Evolutionary conservation across 2,888 invertebrate species (phyloP), one percentile per base, ranked within the genome.

Genomic region (Morpho achilles): DNA sequence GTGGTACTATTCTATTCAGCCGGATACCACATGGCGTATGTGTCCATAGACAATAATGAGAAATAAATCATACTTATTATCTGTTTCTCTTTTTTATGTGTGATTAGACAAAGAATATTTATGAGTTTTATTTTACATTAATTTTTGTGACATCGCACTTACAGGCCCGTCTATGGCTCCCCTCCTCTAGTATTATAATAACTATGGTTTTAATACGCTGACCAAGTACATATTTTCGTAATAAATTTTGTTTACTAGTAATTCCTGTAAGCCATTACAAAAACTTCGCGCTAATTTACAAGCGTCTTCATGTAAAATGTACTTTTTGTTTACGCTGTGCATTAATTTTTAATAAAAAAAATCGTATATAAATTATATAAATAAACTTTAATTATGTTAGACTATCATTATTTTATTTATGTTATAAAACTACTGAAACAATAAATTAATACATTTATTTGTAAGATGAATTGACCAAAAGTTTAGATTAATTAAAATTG

Each of bases 381-480:
- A 32, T 23, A 22, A 9, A 23, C 16, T 41, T 10, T 50, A 23
- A 45, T 46, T 39, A 53, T 40, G 45, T 54, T n/a, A 54, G 42
- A 48, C 47, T 54, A 54, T 32, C 9, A 47, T 42, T 4, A 23
- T 48, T 54, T 42, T 8, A 42, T 32, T 44, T 48, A 7, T 47
- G 39, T 54, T 23, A 32, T 32, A 32, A 9, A 40, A 9, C 42
- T 48, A 54, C 10, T 10, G 47, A 10, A 54, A 54, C 42, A 48
- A 44, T 50, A 10, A 48, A 32, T 53, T 67, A 76, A 79, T 74
- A 77, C 75, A 82, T 76, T 78, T 82, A 79, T 69, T 69, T 74
- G 68, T 73, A 75, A 75, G 87, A 89, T 87, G 87, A 85, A 87
- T 87, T 87, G 89, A 89, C 89, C 89, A 89, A 89, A 87, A 74